Conservation (phyloP, 2,888 invertebrate species). For the Apodemia duryi region DNA sequence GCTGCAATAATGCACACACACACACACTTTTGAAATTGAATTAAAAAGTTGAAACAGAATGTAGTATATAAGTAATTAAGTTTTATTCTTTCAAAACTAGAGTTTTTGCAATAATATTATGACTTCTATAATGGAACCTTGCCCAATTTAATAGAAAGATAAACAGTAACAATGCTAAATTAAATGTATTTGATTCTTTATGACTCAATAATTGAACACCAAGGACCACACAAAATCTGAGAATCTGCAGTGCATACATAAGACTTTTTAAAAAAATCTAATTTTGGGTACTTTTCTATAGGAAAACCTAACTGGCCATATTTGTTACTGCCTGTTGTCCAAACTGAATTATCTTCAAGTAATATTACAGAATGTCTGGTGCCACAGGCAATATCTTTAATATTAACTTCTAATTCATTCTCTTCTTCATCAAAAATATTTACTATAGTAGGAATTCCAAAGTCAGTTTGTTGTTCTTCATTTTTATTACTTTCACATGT, state of each 20-base stretch:
- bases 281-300: constrained; percentile 40
- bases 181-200: background rate
- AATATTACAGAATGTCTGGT: constrained; percentile 85
- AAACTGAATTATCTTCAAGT: constrained; percentile 83
- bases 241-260: constrained; percentile 39
- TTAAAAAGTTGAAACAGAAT: no score
- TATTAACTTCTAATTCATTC: constrained; percentile 64
- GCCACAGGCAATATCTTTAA: constrained; percentile 85
- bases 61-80: no score
- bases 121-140: no score
- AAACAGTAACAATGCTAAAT: no score
- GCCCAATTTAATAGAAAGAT: no score
- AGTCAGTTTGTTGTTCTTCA: constrained; percentile 36
- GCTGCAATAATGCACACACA: no score
- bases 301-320: constrained; percentile 86
- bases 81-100: no score
- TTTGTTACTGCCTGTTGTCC: constrained; percentile 89
- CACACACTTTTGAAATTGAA: no score
- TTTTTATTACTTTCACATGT: constrained; percentile 42
- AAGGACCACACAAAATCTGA: constrained; percentile 54
- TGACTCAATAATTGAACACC: constrained; percentile 51
- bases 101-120: no score
- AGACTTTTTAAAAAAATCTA: constrained; percentile 49
- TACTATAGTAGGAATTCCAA: constrained; percentile 54
- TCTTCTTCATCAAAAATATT: constrained; percentile 58